Evolutionary conservation across 2,113 vertebrate species (phyloP).

Genomic region (Tyto alba): DNA sequence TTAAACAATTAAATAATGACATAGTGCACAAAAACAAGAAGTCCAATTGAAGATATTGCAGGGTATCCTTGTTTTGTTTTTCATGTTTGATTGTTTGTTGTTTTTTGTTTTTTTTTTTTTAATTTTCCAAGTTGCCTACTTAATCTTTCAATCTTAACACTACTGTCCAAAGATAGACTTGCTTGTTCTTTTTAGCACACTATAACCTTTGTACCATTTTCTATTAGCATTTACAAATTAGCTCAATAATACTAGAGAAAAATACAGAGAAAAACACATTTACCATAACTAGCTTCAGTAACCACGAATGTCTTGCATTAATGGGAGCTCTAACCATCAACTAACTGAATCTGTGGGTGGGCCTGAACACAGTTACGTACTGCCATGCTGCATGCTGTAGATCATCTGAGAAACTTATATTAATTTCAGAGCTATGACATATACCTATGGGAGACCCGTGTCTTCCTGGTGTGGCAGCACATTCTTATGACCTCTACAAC

Average conservation of each 20-base stretch:
- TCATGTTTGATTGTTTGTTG: too few relatives aligned
- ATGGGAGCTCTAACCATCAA: neutral
- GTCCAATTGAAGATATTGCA: neutral
- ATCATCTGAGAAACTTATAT: neutral
- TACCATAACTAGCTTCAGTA: neutral
- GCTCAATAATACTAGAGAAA: neutral
- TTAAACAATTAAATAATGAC: neutral
- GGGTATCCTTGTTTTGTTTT: too few relatives aligned
- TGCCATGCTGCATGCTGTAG: neutral
- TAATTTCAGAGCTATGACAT: neutral
- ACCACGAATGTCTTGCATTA: neutral
- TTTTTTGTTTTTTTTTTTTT: neutral
- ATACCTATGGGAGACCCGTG: neutral
- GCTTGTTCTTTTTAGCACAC: neutral
- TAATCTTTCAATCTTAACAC: neutral
- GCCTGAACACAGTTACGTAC: neutral
- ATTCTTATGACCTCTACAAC: neutral
- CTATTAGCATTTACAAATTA: neutral
- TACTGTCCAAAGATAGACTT: neutral
- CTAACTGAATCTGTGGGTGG: neutral
- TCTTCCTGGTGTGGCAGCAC: neutral
- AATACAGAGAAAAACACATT: neutral
- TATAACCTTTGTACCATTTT: neutral
- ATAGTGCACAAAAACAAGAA: neutral
- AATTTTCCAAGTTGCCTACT: neutral